phyloP scores from a whole-genome alignment of 2,113 vertebrate genomes.

The Gnathonemus longibarbis region DNA sequence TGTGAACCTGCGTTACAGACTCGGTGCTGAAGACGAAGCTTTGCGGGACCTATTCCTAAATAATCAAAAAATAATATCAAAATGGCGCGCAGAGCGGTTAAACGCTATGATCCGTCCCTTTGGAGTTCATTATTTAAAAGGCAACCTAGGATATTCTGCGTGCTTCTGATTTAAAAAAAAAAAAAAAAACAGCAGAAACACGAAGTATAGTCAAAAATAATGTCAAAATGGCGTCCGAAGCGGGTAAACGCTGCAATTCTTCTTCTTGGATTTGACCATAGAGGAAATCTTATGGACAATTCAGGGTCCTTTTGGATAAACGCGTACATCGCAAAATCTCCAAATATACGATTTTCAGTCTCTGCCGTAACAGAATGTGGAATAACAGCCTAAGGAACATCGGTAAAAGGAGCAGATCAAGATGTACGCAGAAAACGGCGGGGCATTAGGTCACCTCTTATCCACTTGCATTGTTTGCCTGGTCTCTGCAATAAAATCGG shows the following conservation, averaged over 20 bases:
- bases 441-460: background rate
- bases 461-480: background rate
- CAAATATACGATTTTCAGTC: background rate
- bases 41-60: background rate
- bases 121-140: background rate
- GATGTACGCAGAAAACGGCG: background rate
- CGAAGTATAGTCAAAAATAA: background rate
- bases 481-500: background rate
- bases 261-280: background rate
- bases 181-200: background rate
- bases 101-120: slow-evolving; percentile 1
- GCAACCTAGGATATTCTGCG: background rate
- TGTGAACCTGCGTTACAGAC: slow-evolving; percentile 32
- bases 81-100: slow-evolving; percentile 16
- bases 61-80: background rate
- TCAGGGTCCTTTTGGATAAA: slow-evolving; percentile 54
- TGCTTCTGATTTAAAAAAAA: background rate
- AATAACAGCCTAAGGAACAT: background rate
- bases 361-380: background rate
- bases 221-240: slow-evolving; percentile 2
- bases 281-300: slow-evolving; percentile 50
- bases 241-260: background rate
- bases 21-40: slow-evolving; percentile 1
- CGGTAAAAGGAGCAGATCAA: background rate
- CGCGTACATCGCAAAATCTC: slow-evolving; percentile 29